Conservation (phyloP, 2,113 vertebrate species). For the Archocentrus centrarchus region DNA sequence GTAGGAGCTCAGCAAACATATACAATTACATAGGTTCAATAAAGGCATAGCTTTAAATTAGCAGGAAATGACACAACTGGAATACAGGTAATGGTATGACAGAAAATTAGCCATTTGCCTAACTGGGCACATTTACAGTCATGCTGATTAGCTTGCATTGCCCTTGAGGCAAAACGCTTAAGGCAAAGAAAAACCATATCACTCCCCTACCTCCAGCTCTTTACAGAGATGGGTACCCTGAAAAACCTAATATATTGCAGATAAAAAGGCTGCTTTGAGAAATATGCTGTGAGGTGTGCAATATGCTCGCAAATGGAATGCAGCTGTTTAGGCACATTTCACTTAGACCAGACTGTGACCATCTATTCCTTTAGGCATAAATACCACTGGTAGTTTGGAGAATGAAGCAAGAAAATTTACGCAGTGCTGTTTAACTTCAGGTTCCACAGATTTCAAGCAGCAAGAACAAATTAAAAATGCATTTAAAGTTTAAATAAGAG, state of each 20-base stretch:
- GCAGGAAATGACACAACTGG: not conserved
- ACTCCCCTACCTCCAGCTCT: not conserved
- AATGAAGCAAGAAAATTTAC: not conserved
- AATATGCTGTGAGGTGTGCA: not conserved
- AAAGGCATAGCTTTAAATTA: not conserved
- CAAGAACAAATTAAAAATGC: not conserved
- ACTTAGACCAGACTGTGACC: not conserved
- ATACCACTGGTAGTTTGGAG: not conserved
- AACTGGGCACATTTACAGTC: not conserved
- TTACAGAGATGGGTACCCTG: not conserved
- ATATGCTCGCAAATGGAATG: not conserved
- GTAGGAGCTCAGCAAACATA: not conserved
- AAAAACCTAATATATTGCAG: not conserved
- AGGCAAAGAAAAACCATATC: not conserved
- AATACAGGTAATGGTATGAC: not conserved
- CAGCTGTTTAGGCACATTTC: not conserved
- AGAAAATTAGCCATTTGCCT: not conserved
- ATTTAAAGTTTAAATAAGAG: not conserved
- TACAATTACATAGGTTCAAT: not conserved
- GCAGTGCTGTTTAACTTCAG: not conserved
- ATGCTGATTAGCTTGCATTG: not conserved
- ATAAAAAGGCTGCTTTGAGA: not conserved
- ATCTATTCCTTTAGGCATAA: not conserved
- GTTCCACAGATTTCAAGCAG: not conserved
- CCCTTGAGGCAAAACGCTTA: not conserved